phyloP scores from a whole-genome alignment of 2,888 invertebrate species.

The Leucoptera coffeella region DNA sequence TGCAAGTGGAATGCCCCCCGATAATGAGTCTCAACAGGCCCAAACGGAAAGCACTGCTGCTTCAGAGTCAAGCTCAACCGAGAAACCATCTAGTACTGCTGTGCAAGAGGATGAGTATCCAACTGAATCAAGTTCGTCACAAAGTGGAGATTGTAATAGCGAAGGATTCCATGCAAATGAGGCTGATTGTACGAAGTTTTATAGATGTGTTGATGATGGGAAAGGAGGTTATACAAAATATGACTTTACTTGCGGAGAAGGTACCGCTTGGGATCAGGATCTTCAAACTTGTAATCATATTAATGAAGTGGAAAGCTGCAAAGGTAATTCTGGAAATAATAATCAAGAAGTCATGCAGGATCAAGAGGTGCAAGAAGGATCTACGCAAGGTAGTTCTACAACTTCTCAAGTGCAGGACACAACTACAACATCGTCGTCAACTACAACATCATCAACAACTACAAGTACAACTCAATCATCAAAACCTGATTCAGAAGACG shows the following conservation, averaged over 20 bases:
- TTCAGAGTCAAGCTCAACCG: constrained; percentile 2
- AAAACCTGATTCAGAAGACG: constrained; percentile 4
- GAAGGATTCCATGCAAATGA: constrained; percentile 41
- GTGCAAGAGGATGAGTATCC: constrained; percentile 13
- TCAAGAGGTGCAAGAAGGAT: too few relatives aligned
- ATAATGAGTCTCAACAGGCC: constrained; percentile 8
- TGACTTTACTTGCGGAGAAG: constrained; percentile 19
- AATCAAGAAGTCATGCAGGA: too few relatives aligned
- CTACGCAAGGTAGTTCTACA: too few relatives aligned
- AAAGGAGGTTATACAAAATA: constrained; percentile 29
- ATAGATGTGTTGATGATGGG: constrained; percentile 40
- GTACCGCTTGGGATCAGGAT: constrained; percentile 53
- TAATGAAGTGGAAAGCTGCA: constrained; percentile 27
- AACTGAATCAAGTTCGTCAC: constrained; percentile 7
- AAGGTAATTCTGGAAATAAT: constrained; percentile 8
- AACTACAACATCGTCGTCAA: constrained; percentile 9
- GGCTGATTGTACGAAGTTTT: constrained; percentile 41
- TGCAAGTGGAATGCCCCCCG: constrained; percentile 7
- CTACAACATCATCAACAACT: constrained; percentile 10
- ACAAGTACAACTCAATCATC: constrained; percentile 7
- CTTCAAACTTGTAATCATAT: constrained; percentile 50
- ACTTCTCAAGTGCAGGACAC: too few relatives aligned
- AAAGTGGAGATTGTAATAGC: constrained; percentile 17
- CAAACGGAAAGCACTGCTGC: constrained; percentile 5
- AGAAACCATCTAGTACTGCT: too few relatives aligned